Evolutionary conservation across 2,888 invertebrate genomes (phyloP).

Genomic region (Troglohyphantes excavatus): DNA sequence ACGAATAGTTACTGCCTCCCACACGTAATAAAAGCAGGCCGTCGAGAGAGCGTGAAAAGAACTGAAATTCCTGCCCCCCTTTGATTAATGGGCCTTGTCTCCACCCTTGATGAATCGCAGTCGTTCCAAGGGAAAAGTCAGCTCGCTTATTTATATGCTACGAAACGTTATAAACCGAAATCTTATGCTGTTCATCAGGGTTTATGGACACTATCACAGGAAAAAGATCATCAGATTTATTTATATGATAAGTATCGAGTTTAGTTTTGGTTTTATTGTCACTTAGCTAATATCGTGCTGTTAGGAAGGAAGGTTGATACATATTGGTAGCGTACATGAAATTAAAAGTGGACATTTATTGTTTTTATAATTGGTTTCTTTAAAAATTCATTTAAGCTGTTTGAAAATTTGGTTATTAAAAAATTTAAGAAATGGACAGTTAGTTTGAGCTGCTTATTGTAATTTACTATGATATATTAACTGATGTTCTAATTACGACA

Average conservation of each 20-base stretch:
- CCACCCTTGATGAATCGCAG: background rate
- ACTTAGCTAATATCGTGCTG: background rate
- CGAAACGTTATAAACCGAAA: background rate
- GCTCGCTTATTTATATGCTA: background rate
- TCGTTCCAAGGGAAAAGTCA: background rate
- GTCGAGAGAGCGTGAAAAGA: background rate
- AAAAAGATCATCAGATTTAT: background rate
- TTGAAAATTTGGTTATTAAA: too few relatives aligned
- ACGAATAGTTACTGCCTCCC: background rate
- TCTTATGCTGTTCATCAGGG: background rate
- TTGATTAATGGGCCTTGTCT: background rate
- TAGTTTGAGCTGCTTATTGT: too few relatives aligned
- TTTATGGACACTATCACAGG: background rate
- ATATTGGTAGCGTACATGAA: too few relatives aligned
- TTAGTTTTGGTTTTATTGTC: background rate
- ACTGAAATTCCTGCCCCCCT: background rate
- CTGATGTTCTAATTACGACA: too few relatives aligned
- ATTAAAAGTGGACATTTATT: too few relatives aligned
- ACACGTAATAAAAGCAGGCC: background rate
- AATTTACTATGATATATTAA: too few relatives aligned
- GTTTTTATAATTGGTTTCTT: too few relatives aligned
- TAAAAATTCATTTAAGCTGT: too few relatives aligned
- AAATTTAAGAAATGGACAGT: too few relatives aligned
- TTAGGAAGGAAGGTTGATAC: too few relatives aligned
- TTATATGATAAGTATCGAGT: background rate